Conservation (phyloP, 1,140 invertebrate genomes). For the Aethina tumida region DNA sequence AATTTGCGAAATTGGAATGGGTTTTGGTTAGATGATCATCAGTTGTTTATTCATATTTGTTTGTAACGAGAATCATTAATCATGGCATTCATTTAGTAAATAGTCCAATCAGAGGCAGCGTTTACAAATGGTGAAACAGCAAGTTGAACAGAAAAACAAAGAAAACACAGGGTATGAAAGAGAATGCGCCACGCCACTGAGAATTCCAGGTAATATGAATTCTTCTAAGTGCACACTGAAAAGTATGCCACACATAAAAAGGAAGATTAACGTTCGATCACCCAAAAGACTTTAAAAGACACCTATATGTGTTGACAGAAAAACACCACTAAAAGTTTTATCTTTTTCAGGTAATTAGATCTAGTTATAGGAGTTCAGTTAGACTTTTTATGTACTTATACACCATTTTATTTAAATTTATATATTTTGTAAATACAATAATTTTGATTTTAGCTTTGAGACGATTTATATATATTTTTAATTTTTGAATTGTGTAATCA, state of each 20-base stretch:
- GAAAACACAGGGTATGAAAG: slow-evolving; percentile 10
- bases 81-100: too few species aligned
- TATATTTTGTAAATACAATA: too few species aligned
- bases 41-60: too few species aligned
- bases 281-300: slow-evolving; percentile 19
- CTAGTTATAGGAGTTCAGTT: background rate
- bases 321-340: slow-evolving; percentile 17
- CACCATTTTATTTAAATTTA: too few species aligned
- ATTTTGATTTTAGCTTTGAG: too few species aligned
- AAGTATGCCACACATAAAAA: slow-evolving; percentile 26
- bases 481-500: too few species aligned
- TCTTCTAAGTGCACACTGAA: slow-evolving; percentile 14
- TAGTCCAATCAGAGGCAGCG: slow-evolving; percentile 19
- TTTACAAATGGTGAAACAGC: slow-evolving; percentile 15
- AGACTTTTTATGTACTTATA: background rate
- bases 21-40: too few species aligned
- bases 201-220: slow-evolving; percentile 12
- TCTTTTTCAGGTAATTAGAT: background rate
- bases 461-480: too few species aligned
- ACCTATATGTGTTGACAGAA: slow-evolving; percentile 12
- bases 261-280: slow-evolving; percentile 19
- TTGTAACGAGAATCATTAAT: too few species aligned
- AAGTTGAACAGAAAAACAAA: slow-evolving; percentile 12
- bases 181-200: slow-evolving; percentile 8
- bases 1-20: too few species aligned